Percentiles rank a stretch among this genome's conserved stretches.
These are phyloP conservation scores for Drosophila meridiana DNA, from an alignment of 2,888 invertebrate genomes.

Conservation along the genomic window DNA sequence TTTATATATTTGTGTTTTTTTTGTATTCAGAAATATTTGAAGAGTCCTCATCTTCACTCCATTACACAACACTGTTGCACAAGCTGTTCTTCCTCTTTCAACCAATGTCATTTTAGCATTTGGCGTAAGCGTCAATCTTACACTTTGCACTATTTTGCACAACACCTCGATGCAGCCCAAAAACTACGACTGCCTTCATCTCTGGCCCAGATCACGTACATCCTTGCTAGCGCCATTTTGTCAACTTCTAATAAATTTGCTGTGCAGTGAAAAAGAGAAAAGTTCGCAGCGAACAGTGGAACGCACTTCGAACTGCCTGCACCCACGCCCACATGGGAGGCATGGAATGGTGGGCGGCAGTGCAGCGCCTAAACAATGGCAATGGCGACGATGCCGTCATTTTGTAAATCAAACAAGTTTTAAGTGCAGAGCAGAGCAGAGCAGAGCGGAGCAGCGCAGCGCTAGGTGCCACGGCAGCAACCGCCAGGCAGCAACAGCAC, in stretches of 20 bases:
- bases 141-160: constrained; percentile 20
- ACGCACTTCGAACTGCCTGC: constrained; percentile 49
- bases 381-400: constrained; percentile 58
- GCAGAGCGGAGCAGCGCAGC: neutral
- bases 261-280: constrained; percentile 16
- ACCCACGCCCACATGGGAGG: neutral
- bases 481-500: constrained; percentile 19
- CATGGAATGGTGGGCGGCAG: neutral
- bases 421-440: constrained; percentile 50
- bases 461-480: constrained; percentile 36
- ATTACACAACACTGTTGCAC: neutral
- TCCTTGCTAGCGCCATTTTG: constrained; percentile 48
- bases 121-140: constrained; percentile 26
- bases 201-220: constrained; percentile 53
- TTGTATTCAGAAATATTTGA: neutral
- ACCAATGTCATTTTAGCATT: constrained; percentile 8
- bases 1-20: too few species aligned
- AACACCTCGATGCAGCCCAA: neutral
- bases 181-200: constrained; percentile 15
- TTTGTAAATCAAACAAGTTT: constrained; percentile 71
- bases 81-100: neutral
- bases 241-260: constrained; percentile 68
- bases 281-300: constrained; percentile 38
- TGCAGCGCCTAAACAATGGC: constrained; percentile 48
- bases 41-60: neutral